Conservation (phyloP, 2,797 vertebrate genomes). For the Mormyrus proboscirostris region DNA sequence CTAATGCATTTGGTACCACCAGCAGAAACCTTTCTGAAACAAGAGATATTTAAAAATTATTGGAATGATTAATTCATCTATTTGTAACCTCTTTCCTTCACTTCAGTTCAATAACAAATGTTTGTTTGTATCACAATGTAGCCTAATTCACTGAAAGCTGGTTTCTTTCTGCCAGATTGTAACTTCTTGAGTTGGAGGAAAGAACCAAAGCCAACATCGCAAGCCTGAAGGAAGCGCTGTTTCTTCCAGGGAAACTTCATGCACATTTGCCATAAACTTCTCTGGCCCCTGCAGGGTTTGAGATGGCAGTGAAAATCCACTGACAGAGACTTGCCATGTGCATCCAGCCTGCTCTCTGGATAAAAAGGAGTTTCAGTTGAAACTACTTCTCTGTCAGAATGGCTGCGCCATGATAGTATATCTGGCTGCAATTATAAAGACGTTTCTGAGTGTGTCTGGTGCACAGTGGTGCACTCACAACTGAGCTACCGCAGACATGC, state of each 20-base stretch:
- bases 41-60: not conserved
- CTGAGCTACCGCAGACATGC: not conserved
- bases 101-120: not conserved
- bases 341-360: not conserved
- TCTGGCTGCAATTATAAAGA: not conserved
- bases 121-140: conserved; percentile 6
- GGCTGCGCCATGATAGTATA: not conserved
- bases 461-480: not conserved
- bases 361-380: not conserved
- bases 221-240: not conserved
- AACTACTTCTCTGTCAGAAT: not conserved
- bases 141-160: not conserved
- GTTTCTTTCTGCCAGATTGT: conserved; percentile 22
- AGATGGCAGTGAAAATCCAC: not conserved
- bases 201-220: not conserved
- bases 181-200: conserved; percentile 8
- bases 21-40: not conserved
- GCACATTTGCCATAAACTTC: not conserved
- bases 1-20: not conserved
- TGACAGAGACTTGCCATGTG: not conserved
- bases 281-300: not conserved
- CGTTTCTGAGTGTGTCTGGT: not conserved
- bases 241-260: not conserved
- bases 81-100: not conserved
- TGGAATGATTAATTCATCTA: not conserved